Evolutionary conservation across 2,113 vertebrate genomes (phyloP), one percentile per base, ranked within the genome.

Genomic region (Sinocyclocheilus anshuiensis): DNA sequence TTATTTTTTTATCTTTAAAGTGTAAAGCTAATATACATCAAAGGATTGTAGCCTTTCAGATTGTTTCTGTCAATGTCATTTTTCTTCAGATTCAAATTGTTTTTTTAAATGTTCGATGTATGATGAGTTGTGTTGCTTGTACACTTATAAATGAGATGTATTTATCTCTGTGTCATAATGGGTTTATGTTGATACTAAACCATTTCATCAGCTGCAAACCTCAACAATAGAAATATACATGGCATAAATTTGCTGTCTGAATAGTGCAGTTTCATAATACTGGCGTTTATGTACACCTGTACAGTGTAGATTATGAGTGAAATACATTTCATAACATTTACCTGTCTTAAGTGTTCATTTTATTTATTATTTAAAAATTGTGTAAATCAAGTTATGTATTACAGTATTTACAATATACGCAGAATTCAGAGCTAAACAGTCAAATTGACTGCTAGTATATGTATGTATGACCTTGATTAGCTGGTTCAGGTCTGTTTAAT

Each of bases 251-350:
- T 75, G 39, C 42, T 42, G 36, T 42, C 69, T 75, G 74, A 50
- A 6, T 8, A 76, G 12, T 24, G 74, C 11, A 15, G 10, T 76
- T 76, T 13, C 71, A 76, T 24, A 48, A 48, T 74, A 20, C 36
- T 72, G 69, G 36, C 36, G 29, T 22, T 48, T 24, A 24, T 48
- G 39, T 45, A 24, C 22, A 75, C 36, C 39, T 75, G 15, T 15
- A 16, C 26, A 69, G 4, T 55, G 59, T 69, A 71, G 67, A 36
- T 36, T 36, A 65, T 29, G 24, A 20, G 7, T 39, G 33, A 45
- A 48, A 75, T 74, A 11, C 36, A 74, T 75, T 45, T n/a, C 20
- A 75, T 42, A 72, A 75, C 36, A 42, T 69, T 33, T 69, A 69
- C 11, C 20, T 1, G 2, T n/a, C 5, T 69, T 6, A 72, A 10